Conservation (phyloP, 2,888 invertebrate species). For the Octodonta nipae region DNA sequence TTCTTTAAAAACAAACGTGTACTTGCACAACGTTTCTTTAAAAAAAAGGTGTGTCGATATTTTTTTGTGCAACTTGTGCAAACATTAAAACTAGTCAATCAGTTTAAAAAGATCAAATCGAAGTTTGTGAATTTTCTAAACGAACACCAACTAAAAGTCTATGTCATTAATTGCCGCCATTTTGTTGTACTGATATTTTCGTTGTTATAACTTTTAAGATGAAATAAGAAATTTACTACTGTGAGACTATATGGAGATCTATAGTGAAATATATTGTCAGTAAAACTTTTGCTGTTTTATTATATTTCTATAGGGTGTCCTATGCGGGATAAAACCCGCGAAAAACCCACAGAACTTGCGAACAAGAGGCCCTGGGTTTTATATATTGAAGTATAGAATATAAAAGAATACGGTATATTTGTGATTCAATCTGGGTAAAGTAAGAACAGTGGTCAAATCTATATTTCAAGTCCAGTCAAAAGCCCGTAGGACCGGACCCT, state of each 20-base stretch:
- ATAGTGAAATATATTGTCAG: slow-evolving; percentile 22
- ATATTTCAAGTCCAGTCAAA: too few species aligned
- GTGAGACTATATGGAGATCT: slow-evolving; percentile 29
- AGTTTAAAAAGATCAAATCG: slow-evolving; percentile 12
- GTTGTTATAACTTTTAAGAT: slow-evolving; percentile 26
- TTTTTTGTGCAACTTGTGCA: slow-evolving; percentile 9
- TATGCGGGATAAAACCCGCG: too few species aligned
- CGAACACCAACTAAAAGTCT: slow-evolving; percentile 17
- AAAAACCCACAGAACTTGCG: too few species aligned
- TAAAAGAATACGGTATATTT: too few species aligned
- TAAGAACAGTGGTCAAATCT: too few species aligned
- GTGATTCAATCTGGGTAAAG: too few species aligned
- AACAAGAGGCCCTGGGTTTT: too few species aligned
- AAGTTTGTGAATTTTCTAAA: slow-evolving; percentile 11
- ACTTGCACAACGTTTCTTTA: not conserved
- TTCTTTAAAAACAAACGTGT: too few species aligned
- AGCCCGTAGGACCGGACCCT: too few species aligned
- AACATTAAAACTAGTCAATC: slow-evolving; percentile 14
- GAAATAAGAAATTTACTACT: slow-evolving; percentile 25
- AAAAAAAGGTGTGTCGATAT: not conserved
- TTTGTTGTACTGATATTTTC: slow-evolving; percentile 27
- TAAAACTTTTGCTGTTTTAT: too few species aligned
- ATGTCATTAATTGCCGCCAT: slow-evolving; percentile 25
- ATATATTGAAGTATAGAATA: too few species aligned
- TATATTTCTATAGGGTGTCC: too few species aligned